phyloP scores from a whole-genome alignment of 2,888 invertebrate species.

The Seira sanloemensis region DNA sequence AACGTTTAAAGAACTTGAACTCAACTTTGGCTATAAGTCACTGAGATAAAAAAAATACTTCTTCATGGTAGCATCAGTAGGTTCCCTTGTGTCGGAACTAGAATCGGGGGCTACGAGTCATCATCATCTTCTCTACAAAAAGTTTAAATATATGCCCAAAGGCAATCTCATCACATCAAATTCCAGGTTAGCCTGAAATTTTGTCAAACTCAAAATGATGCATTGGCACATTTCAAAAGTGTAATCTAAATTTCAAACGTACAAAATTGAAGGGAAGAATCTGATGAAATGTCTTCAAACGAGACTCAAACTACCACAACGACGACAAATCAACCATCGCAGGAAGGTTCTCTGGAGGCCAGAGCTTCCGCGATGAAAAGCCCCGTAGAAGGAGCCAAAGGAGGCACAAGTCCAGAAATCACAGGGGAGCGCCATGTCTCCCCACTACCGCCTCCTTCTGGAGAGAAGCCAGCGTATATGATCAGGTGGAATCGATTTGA shows the following conservation, averaged over 20 bases:
- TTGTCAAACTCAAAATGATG: neutral
- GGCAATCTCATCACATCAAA: neutral
- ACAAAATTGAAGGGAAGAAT: constrained; percentile 21
- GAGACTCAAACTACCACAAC: neutral
- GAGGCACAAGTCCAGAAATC: neutral
- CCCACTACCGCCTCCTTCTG: neutral
- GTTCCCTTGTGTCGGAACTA: constrained; percentile 26
- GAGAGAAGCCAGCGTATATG: constrained; percentile 49
- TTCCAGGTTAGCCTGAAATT: constrained; percentile 23
- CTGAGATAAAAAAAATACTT: constrained; percentile 13
- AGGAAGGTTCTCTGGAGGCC: neutral
- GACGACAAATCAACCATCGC: neutral
- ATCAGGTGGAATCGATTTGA: constrained; percentile 70
- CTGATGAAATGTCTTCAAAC: constrained; percentile 26
- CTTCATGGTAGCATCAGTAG: constrained; percentile 57
- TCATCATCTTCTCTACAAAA: constrained; percentile 26
- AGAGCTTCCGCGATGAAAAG: constrained; percentile 7
- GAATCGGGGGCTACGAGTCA: constrained; percentile 27
- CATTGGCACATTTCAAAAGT: neutral
- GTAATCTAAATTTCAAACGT: constrained; percentile 9
- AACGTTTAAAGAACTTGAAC: no score
- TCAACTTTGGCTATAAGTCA: no score
- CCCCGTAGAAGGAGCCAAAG: neutral
- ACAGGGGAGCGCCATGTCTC: neutral
- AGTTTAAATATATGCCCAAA: constrained; percentile 17